Conservation (phyloP, 2,113 vertebrate species). For the Istiophorus platypterus region DNA sequence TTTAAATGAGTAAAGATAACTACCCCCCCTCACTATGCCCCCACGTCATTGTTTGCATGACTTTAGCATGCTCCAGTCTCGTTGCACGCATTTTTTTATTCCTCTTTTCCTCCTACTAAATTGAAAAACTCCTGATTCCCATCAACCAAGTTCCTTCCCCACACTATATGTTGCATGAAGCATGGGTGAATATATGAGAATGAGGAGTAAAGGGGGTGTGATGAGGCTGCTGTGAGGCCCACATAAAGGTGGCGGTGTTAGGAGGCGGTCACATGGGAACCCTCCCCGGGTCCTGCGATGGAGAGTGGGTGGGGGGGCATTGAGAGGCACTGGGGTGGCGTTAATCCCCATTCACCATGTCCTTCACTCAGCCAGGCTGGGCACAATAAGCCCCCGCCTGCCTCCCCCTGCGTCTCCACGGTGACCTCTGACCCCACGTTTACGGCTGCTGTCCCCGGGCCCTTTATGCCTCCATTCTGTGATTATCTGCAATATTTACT, state of each 20-base stretch:
- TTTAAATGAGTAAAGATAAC: slow-evolving; percentile 81
- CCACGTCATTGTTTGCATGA: slow-evolving; percentile 33
- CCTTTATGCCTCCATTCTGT: slow-evolving; percentile 75
- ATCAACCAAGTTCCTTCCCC: not conserved
- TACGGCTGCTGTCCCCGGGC: slow-evolving; percentile 67
- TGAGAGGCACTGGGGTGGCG: slow-evolving; percentile 82
- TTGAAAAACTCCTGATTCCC: slow-evolving; percentile 1
- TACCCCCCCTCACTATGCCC: slow-evolving; percentile 29
- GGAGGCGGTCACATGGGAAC: slow-evolving; percentile 74
- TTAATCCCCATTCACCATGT: slow-evolving; percentile 86
- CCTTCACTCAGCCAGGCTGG: slow-evolving; percentile 72
- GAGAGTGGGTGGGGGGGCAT: slow-evolving; percentile 57
- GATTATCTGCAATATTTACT: slow-evolving; percentile 85
- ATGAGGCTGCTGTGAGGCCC: slow-evolving; percentile 59
- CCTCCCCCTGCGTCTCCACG: slow-evolving; percentile 66
- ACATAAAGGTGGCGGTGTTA: slow-evolving; percentile 48
- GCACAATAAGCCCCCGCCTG: slow-evolving; percentile 77
- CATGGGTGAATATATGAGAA: slow-evolving; percentile 25
- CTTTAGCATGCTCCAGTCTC: not conserved
- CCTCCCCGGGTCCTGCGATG: slow-evolving; percentile 56
- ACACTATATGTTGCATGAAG: not conserved
- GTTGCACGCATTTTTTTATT: not conserved
- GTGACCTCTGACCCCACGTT: slow-evolving; percentile 80
- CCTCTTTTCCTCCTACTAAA: not conserved
- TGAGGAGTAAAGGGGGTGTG: slow-evolving; percentile 40